These are phyloP conservation scores for Gallinago undulata DNA, from an alignment of 2,113 vertebrate genomes.

Conservation along the genomic window DNA sequence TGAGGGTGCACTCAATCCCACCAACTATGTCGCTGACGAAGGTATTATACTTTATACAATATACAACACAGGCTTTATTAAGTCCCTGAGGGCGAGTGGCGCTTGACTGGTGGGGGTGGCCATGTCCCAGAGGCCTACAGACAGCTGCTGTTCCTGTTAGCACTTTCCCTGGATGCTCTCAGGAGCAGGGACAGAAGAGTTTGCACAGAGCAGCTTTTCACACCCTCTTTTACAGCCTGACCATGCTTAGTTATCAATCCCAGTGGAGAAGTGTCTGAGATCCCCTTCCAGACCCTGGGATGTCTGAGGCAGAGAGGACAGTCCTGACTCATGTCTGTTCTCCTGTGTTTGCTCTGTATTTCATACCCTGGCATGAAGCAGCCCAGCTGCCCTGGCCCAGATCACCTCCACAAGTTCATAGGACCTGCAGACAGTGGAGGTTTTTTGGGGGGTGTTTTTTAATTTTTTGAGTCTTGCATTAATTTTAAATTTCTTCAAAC, in stretches of 20 bases:
- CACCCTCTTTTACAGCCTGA: neutral
- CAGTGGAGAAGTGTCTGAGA: neutral
- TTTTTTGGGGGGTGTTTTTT: neutral
- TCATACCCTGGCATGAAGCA: neutral
- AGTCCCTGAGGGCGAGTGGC: neutral
- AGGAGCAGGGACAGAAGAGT: neutral
- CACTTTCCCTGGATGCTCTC: neutral
- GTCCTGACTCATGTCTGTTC: neutral
- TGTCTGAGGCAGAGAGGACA: neutral
- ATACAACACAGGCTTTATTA: too few relatives aligned
- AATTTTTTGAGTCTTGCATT: neutral
- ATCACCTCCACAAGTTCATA: neutral
- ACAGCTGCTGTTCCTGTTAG: neutral
- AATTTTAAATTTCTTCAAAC: neutral
- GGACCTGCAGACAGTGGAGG: neutral
- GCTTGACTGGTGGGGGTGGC: neutral
- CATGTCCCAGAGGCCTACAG: neutral
- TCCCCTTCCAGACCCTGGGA: neutral
- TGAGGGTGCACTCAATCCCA: too few relatives aligned
- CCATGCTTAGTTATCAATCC: neutral
- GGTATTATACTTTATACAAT: too few relatives aligned
- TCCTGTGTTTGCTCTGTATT: neutral
- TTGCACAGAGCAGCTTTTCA: neutral
- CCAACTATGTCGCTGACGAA: too few relatives aligned
- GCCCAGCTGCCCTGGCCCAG: neutral